Conservation (phyloP, 92 coral and sea anemone species). For the Chrysogorgia sp. region DNA sequence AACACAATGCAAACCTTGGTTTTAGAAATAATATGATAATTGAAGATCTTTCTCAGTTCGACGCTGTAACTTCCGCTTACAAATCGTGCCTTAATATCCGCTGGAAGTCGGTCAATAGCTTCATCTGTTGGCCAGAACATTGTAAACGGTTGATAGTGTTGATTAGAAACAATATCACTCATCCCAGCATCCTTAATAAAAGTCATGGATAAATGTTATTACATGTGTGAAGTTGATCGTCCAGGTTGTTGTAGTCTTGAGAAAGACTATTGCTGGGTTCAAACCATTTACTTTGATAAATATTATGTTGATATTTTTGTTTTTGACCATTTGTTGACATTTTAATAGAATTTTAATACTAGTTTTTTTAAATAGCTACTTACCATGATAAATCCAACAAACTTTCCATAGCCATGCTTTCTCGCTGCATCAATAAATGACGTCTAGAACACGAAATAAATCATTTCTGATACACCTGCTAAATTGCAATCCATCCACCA, state of each 20-base stretch:
- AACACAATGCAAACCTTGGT: slow-evolving; percentile 64
- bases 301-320: neutral
- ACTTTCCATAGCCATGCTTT: slow-evolving; percentile 60
- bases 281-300: no score
- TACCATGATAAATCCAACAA: slow-evolving; percentile 58
- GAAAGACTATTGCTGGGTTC: no score
- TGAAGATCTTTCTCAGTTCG: slow-evolving; percentile 61
- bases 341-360: neutral
- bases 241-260: no score
- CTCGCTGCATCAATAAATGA: slow-evolving; percentile 58
- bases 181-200: neutral
- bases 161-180: slow-evolving; percentile 54
- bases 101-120: slow-evolving; percentile 68
- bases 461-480: neutral
- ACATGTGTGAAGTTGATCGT: no score
- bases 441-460: slow-evolving; percentile 36
- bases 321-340: neutral
- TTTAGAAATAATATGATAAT: slow-evolving; percentile 75
- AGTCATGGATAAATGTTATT: neutral
- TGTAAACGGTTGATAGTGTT: slow-evolving; percentile 61
- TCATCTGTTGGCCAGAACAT: slow-evolving; percentile 81
- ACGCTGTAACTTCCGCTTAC: slow-evolving; percentile 29
- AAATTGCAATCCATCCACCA: no score
- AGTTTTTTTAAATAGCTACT: slow-evolving; percentile 11
- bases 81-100: slow-evolving; percentile 53